These are phyloP conservation scores for Drosophila mojavensis DNA, from an alignment of 1,140 invertebrate genomes.

Conservation along the genomic window DNA sequence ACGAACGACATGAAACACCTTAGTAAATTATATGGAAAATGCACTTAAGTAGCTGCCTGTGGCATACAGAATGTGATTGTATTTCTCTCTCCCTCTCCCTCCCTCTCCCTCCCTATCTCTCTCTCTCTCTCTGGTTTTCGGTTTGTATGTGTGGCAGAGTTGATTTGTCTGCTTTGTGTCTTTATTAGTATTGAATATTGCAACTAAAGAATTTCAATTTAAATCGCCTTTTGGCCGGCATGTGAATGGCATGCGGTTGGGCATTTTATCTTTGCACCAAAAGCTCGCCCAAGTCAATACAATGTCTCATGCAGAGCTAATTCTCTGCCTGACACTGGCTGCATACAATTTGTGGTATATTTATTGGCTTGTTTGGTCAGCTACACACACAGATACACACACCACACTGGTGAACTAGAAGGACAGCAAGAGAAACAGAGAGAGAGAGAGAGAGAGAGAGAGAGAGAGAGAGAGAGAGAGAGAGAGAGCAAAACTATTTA, in stretches of 20 bases:
- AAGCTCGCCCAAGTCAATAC: slow-evolving; percentile 62
- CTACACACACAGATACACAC: slow-evolving; percentile 25
- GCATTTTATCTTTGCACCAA: slow-evolving; percentile 51
- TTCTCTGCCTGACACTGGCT: slow-evolving; percentile 60
- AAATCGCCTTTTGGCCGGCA: slow-evolving; percentile 76
- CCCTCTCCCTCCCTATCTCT: too few species aligned
- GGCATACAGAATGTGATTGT: slow-evolving; percentile 1
- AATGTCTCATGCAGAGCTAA: slow-evolving; percentile 68
- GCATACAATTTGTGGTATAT: slow-evolving; percentile 82
- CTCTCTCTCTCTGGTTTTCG: too few species aligned
- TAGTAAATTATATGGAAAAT: slow-evolving; percentile 36
- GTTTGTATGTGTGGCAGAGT: neutral
- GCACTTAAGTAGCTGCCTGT: slow-evolving; percentile 28
- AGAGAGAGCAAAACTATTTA: slow-evolving; percentile 3
- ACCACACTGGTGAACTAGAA: slow-evolving; percentile 2
- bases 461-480: too few species aligned
- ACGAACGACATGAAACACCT: slow-evolving; percentile 23
- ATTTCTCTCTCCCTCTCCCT: too few species aligned
- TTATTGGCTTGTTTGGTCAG: slow-evolving; percentile 80
- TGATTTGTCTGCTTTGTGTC: slow-evolving; percentile 16
- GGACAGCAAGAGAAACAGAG: neutral
- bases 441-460: neutral
- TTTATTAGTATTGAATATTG: slow-evolving; percentile 30
- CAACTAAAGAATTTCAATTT: slow-evolving; percentile 75
- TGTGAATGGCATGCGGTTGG: slow-evolving; percentile 66